These are phyloP conservation scores for Tipula lateralis DNA, from an alignment of 2,888 invertebrate species.

Conservation along the genomic window DNA sequence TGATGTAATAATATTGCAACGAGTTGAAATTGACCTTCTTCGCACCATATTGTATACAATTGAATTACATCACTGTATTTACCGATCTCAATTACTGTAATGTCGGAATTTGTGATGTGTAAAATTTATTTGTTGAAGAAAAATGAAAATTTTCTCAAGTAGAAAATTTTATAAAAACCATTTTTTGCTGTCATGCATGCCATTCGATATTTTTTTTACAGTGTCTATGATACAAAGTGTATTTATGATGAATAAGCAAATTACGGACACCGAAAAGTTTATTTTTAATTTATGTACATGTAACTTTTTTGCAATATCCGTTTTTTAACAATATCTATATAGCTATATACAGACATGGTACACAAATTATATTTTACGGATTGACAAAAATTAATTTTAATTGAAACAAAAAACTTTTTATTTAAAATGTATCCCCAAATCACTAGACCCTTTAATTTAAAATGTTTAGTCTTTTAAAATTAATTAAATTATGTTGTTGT, in stretches of 20 bases:
- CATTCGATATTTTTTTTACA: not conserved
- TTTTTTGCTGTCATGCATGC: not conserved
- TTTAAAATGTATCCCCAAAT: not conserved
- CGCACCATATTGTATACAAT: not conserved
- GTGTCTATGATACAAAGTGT: not conserved
- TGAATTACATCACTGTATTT: not conserved
- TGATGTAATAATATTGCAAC: not conserved
- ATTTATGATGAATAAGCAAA: not conserved
- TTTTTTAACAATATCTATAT: not conserved
- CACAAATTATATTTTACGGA: no score
- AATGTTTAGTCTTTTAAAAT: not conserved
- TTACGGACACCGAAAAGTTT: not conserved
- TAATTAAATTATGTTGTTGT: not conserved
- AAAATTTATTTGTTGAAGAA: not conserved
- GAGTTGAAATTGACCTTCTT: not conserved
- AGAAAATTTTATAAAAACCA: not conserved
- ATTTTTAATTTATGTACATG: not conserved
- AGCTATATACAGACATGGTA: not conserved
- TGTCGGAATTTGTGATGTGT: not conserved
- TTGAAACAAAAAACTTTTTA: not conserved
- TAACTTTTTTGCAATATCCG: not conserved
- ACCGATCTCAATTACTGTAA: no score
- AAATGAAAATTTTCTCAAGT: not conserved
- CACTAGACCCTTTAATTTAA: not conserved
- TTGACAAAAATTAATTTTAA: no score